These are phyloP conservation scores for Eurypyga helias DNA, from an alignment of 2,113 vertebrate genomes.

Conservation along the genomic window DNA sequence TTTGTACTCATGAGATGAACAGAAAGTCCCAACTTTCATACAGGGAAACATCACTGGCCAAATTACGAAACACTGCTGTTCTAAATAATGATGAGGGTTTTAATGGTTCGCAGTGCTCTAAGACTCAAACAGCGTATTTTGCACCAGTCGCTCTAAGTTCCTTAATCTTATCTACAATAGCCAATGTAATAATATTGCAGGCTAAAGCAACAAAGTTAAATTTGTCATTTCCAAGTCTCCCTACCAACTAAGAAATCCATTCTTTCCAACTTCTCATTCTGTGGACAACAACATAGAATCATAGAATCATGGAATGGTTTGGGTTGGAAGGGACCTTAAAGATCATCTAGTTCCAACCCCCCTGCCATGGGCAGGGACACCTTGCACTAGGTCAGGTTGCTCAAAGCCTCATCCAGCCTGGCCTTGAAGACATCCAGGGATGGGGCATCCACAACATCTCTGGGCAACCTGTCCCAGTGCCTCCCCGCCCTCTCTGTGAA, in stretches of 20 bases:
- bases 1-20: conserved; percentile 27
- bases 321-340: too few species aligned
- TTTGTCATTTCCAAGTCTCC: background rate
- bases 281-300: background rate
- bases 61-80: background rate
- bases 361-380: too few species aligned
- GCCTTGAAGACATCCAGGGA: too few species aligned
- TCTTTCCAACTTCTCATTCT: background rate
- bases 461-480: too few species aligned
- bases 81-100: background rate
- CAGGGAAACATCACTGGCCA: background rate
- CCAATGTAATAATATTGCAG: background rate
- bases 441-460: too few species aligned
- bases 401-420: too few species aligned
- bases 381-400: too few species aligned
- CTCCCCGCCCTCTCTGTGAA: too few species aligned
- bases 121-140: background rate
- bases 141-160: background rate
- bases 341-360: too few species aligned
- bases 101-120: background rate
- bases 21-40: background rate
- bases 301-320: too few species aligned
- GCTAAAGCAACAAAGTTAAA: background rate
- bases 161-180: background rate
- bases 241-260: rapidly evolving